phyloP scores from a whole-genome alignment of 2,888 invertebrate genomes.

The Aleiodes testaceus region DNA sequence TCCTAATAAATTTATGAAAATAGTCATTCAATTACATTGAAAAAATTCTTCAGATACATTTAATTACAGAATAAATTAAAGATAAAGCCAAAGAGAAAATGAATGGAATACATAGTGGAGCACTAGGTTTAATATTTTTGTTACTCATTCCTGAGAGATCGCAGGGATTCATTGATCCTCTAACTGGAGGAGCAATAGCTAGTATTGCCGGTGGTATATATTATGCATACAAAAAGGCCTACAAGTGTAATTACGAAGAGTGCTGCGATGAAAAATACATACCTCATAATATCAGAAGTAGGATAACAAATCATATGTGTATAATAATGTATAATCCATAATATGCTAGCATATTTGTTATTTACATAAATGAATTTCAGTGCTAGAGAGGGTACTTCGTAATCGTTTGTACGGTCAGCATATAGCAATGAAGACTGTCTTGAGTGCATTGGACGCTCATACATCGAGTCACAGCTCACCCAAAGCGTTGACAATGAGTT shows the following conservation, averaged over 20 bases:
- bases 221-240: constrained; percentile 53
- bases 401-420: constrained; percentile 85
- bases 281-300: constrained; percentile 75
- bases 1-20: too few relatives aligned
- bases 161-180: constrained; percentile 59
- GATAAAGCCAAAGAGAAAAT: too few relatives aligned
- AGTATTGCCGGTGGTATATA: constrained; percentile 50
- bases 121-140: neutral
- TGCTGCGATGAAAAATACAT: constrained; percentile 78
- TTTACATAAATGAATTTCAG: neutral
- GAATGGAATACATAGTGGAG: neutral
- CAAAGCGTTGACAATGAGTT: constrained; percentile 92
- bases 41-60: too few relatives aligned
- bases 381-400: neutral
- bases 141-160: constrained; percentile 1
- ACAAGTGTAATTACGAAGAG: constrained; percentile 75
- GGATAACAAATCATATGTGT: constrained; percentile 62
- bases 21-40: too few relatives aligned
- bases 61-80: too few relatives aligned
- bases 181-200: constrained; percentile 43
- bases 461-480: constrained; percentile 72
- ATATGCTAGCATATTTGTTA: neutral
- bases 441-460: constrained; percentile 81
- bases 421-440: constrained; percentile 81
- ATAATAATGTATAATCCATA: neutral